phyloP scores from a whole-genome alignment of 1,140 invertebrate genomes.

The Heliconius nattereri region DNA sequence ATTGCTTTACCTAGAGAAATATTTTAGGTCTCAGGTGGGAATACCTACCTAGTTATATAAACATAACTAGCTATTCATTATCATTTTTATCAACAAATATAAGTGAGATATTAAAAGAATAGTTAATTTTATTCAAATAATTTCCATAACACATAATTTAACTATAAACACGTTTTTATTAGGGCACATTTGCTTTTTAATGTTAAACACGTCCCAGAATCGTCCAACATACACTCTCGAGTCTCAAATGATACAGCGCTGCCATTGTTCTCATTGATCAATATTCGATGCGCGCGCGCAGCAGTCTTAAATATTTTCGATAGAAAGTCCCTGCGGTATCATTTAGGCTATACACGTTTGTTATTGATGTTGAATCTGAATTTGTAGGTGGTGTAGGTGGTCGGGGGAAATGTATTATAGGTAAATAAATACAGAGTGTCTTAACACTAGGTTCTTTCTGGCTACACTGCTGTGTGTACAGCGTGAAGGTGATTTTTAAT shows the following conservation, averaged over 20 bases:
- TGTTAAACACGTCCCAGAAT: constrained; percentile 1
- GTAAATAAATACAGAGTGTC: too few species aligned
- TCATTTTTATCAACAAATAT: too few species aligned
- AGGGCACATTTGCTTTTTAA: constrained; percentile 4
- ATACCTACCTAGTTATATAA: too few species aligned
- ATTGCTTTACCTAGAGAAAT: too few species aligned
- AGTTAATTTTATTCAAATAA: too few species aligned
- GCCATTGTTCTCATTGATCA: constrained; percentile 61
- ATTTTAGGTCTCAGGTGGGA: too few species aligned
- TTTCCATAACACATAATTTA: background rate
- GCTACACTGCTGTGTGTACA: too few species aligned
- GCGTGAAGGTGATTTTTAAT: too few species aligned
- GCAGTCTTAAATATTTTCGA: constrained; percentile 68
- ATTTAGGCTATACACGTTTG: constrained; percentile 44
- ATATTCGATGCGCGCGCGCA: constrained; percentile 64
- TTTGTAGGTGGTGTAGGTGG: background rate
- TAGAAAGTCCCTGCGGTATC: constrained; percentile 64
- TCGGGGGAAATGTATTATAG: too few species aligned
- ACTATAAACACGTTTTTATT: background rate
- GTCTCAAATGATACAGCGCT: constrained; percentile 39
- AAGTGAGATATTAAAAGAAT: too few species aligned
- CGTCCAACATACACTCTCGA: background rate
- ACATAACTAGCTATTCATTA: too few species aligned
- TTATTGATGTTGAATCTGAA: background rate
- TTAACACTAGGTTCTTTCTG: too few species aligned